Evolutionary conservation across 2,797 vertebrate genomes (phyloP).

Genomic region (Gymnodraco acuticeps): DNA sequence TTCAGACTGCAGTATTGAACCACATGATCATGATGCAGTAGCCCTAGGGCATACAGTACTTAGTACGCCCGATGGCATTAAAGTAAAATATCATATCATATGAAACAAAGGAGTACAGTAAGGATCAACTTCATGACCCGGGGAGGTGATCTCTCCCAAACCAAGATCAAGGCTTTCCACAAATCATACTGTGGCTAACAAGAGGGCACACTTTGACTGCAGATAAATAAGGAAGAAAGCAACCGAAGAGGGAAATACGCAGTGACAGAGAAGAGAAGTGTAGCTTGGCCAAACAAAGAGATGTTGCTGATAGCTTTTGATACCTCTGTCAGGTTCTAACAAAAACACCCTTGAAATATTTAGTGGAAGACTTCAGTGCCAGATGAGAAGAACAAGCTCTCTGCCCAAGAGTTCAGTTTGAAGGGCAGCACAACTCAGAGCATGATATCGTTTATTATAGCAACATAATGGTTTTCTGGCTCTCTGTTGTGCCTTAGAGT

Average conservation of each 20-base stretch:
- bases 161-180: constrained; percentile 51
- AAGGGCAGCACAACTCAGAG: neutral
- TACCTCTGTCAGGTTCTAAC: constrained; percentile 33
- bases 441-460: neutral
- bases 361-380: constrained; percentile 4
- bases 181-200: constrained; percentile 52
- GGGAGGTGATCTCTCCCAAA: constrained; percentile 20
- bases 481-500: neutral
- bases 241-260: constrained; percentile 28
- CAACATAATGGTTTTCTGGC: neutral
- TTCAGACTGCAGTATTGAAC: constrained; percentile 16
- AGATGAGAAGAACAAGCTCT: constrained; percentile 28
- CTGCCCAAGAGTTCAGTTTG: constrained; percentile 16
- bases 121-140: constrained; percentile 11
- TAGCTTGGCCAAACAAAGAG: constrained; percentile 49
- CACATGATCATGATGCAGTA: constrained; percentile 23
- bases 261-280: constrained; percentile 39
- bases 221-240: constrained; percentile 28
- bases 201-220: constrained; percentile 43
- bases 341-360: constrained; percentile 56
- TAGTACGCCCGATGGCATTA: constrained; percentile 9
- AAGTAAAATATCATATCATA: constrained; percentile 9
- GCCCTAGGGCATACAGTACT: constrained; percentile 2
- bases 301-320: constrained; percentile 46
- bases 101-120: constrained; percentile 20